These are phyloP conservation scores for Gonioctena quinquepunctata DNA, from an alignment of 1,140 invertebrate genomes.

Conservation along the genomic window DNA sequence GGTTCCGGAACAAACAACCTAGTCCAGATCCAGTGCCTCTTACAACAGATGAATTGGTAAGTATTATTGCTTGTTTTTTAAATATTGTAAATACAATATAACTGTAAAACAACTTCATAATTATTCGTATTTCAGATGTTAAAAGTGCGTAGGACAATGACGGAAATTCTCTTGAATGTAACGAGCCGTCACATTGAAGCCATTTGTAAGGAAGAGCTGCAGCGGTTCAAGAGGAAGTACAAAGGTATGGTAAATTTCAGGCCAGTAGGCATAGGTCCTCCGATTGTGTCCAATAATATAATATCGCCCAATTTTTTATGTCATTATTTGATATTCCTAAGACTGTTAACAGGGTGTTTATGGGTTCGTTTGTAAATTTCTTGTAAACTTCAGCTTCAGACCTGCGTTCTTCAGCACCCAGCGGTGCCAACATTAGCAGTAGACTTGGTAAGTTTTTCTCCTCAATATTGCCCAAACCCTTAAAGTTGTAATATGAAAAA, in stretches of 20 bases:
- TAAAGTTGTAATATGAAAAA: background rate
- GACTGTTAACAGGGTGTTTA: slow-evolving; percentile 45
- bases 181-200: slow-evolving; percentile 85
- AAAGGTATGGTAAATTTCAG: slow-evolving; percentile 48
- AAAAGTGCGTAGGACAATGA: slow-evolving; percentile 82
- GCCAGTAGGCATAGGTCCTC: background rate
- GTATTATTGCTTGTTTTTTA: slow-evolving; percentile 22
- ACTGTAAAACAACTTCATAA: background rate
- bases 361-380: slow-evolving; percentile 40
- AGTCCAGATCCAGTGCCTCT: slow-evolving; percentile 31
- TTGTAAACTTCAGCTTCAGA: slow-evolving; percentile 52
- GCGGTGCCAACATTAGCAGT: slow-evolving; percentile 47
- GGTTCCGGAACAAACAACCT: slow-evolving; percentile 25
- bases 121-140: slow-evolving; percentile 73
- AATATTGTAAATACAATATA: no score
- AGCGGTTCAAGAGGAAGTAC: slow-evolving; percentile 56
- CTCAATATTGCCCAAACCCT: background rate
- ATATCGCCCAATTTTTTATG: background rate
- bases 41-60: slow-evolving; percentile 60
- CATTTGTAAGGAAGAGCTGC: slow-evolving; percentile 77
- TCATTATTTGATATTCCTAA: slow-evolving; percentile 23
- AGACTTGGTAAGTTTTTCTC: slow-evolving; percentile 49
- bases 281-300: background rate
- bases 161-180: slow-evolving; percentile 90
- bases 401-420: slow-evolving; percentile 48